phyloP scores from a whole-genome alignment of 2,113 vertebrate genomes.

The Grammomys surdaster region DNA sequence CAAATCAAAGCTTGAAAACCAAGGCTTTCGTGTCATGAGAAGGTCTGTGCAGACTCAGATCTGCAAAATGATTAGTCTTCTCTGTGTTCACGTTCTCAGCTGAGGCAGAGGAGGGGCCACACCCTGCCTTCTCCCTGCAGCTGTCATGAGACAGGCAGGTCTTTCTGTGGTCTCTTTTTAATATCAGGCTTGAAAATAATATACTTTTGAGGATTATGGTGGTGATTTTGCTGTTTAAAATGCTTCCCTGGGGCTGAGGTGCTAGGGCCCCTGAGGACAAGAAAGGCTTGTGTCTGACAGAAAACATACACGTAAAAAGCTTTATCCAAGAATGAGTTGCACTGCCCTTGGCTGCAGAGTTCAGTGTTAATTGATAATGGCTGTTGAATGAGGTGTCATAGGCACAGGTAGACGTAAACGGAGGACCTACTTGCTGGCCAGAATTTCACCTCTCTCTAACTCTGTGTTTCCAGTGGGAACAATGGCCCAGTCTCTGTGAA shows the following conservation, averaged over 20 bases:
- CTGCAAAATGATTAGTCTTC: neutral
- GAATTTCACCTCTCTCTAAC: neutral
- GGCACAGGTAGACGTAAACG: neutral
- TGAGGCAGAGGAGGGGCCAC: neutral
- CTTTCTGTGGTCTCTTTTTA: neutral
- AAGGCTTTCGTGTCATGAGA: neutral
- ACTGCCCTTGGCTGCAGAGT: neutral
- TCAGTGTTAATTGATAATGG: neutral
- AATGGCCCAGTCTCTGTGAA: neutral
- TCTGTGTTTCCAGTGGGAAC: neutral
- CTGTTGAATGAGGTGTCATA: neutral
- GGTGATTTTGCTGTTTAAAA: neutral
- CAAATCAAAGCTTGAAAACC: neutral
- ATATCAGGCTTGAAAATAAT: neutral
- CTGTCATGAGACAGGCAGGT: neutral
- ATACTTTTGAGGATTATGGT: neutral
- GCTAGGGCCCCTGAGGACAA: too few species aligned
- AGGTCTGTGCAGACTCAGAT: neutral
- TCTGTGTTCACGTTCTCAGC: neutral
- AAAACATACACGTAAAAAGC: neutral
- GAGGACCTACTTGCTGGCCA: neutral
- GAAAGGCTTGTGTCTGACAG: neutral
- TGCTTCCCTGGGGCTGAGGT: neutral
- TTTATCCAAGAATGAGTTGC: neutral
- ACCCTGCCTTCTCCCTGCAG: neutral